Evolutionary conservation across 2,888 invertebrate species (phyloP).

Genomic region (Agapostemon virescens): DNA sequence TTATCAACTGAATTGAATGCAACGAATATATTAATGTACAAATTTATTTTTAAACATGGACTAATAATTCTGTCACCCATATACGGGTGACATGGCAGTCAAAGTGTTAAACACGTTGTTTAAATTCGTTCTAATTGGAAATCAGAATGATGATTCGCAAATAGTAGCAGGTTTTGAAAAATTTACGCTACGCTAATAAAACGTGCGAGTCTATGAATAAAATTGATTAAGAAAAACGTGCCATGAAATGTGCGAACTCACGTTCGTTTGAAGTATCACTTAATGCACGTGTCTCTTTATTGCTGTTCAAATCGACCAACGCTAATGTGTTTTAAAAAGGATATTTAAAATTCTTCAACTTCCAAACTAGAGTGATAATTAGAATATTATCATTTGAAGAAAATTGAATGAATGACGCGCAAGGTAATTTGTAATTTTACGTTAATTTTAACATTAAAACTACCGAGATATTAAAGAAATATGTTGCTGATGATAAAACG

Average conservation of each 20-base stretch:
- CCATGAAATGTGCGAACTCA: background rate
- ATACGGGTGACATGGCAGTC: too few species aligned
- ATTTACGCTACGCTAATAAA: background rate
- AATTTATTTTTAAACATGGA: too few species aligned
- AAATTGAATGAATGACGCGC: too few species aligned
- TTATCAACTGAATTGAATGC: too few species aligned
- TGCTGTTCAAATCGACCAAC: too few species aligned
- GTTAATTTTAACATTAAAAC: too few species aligned
- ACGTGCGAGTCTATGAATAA: background rate
- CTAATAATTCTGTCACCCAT: too few species aligned
- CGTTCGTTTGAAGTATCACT: background rate
- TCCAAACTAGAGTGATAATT: too few species aligned
- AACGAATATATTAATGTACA: too few species aligned
- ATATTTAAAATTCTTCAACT: background rate
- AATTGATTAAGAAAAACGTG: background rate
- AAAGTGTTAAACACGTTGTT: background rate
- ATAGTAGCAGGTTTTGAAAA: background rate
- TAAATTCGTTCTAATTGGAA: background rate
- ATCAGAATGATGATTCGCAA: background rate
- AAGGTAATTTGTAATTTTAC: too few species aligned
- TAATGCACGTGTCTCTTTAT: background rate
- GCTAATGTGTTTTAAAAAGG: background rate
- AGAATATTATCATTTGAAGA: background rate
- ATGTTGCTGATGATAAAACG: too few species aligned
- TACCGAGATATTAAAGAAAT: too few species aligned